A percentile compares a stretch with the other conserved stretches of the same genome.
phyloP scores from a whole-genome alignment of 2,797 vertebrate genomes.

The Muscicapa comitata region DNA sequence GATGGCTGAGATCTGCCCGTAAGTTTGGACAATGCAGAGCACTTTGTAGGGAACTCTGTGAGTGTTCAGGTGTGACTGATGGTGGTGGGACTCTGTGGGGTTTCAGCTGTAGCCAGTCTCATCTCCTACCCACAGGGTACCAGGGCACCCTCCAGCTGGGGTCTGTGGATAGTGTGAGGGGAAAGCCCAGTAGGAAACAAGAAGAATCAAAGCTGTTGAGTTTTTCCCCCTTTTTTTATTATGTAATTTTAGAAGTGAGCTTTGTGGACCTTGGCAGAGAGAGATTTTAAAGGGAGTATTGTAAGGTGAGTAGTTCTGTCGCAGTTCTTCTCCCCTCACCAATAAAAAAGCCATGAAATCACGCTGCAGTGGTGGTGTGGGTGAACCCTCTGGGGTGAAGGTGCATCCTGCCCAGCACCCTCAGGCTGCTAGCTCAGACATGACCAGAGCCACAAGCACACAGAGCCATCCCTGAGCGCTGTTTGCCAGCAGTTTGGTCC shows the following conservation, averaged over 20 bases:
- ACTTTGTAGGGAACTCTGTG: neutral
- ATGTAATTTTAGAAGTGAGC: neutral
- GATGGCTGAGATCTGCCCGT: neutral
- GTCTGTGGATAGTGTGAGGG: neutral
- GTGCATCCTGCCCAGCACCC: neutral
- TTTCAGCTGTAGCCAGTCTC: neutral
- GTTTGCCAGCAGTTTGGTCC: neutral
- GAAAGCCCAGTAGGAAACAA: rapidly evolving
- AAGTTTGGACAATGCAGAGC: neutral
- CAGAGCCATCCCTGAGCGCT: rapidly evolving
- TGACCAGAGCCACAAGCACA: neutral
- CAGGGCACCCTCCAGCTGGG: neutral
- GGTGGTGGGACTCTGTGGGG: neutral
- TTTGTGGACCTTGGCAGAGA: neutral
- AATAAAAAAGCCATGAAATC: neutral
- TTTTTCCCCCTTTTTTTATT: rapidly evolving
- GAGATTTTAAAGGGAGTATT: neutral
- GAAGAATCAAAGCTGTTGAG: neutral
- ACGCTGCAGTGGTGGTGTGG: rapidly evolving
- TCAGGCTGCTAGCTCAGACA: neutral
- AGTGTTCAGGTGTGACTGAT: neutral
- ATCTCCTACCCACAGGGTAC: neutral
- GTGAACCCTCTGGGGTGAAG: neutral
- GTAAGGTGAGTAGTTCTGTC: neutral
- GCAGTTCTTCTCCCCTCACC: neutral